Evolutionary conservation across 2,797 vertebrate genomes (phyloP).

Genomic region (Ambastaia sidthimunki): DNA sequence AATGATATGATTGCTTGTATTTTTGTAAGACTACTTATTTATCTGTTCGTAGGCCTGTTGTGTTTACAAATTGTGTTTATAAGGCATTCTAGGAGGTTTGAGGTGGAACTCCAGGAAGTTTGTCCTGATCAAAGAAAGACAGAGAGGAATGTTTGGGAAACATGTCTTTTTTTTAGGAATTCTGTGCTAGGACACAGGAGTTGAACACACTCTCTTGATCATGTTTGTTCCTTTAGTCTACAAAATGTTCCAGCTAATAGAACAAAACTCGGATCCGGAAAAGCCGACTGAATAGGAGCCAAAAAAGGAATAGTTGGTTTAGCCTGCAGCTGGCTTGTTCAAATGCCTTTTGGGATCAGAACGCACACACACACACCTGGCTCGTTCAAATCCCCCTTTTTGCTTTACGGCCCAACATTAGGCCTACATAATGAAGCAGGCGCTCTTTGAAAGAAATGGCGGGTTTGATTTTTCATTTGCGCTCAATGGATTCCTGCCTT

Average conservation of each 20-base stretch:
- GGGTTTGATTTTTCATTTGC: conserved; percentile 56
- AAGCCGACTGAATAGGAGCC: conserved; percentile 16
- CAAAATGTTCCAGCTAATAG: conserved; percentile 82
- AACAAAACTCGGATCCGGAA: neutral
- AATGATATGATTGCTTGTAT: neutral
- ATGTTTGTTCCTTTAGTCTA: conserved; percentile 88
- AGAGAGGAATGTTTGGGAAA: neutral
- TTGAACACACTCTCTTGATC: conserved; percentile 70
- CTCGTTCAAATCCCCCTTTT: conserved; percentile 13
- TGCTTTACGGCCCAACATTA: conserved; percentile 42
- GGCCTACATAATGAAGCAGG: conserved; percentile 52
- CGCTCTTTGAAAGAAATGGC: conserved; percentile 46
- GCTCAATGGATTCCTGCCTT: conserved; percentile 58
- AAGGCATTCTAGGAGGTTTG: neutral
- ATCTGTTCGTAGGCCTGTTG: neutral
- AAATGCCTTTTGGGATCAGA: conserved; percentile 1
- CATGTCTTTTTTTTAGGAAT: too few relatives aligned
- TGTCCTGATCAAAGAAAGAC: neutral
- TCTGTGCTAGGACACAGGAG: neutral
- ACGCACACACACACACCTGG: conserved; percentile 17
- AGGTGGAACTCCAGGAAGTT: neutral
- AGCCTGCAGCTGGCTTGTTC: conserved; percentile 14
- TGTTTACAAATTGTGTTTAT: neutral
- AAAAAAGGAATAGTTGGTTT: conserved; percentile 33
- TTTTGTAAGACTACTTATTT: neutral